Conservation (phyloP, 2,888 invertebrate genomes). For the Choristoneura rosaceana region DNA sequence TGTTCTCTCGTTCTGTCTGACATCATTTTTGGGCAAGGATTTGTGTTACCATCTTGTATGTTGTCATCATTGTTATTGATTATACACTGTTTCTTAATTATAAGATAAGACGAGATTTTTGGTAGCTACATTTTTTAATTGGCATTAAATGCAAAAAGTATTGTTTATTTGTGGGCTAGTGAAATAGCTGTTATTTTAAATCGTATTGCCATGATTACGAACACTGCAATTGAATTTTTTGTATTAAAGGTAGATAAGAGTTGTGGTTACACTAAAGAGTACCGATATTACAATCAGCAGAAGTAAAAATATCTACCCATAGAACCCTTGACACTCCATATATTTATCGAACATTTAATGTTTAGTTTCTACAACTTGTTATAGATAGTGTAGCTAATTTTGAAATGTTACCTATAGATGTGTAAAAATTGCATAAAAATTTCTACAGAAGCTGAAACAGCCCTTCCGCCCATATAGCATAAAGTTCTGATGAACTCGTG, state of each 20-base stretch:
- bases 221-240: neutral
- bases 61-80: conserved; percentile 3
- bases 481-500: neutral
- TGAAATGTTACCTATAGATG: neutral
- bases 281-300: too few species aligned
- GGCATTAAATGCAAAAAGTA: conserved; percentile 4
- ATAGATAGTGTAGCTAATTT: neutral
- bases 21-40: neutral
- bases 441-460: neutral
- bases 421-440: neutral
- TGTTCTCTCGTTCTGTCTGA: conserved; percentile 7
- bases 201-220: neutral
- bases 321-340: neutral
- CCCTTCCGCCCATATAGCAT: neutral
- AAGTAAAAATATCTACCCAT: too few species aligned
- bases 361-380: neutral
- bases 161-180: neutral
- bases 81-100: neutral
- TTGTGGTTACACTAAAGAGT: neutral
- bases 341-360: neutral
- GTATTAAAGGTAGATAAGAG: neutral
- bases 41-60: conserved; percentile 6
- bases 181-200: neutral
- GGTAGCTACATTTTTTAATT: neutral
- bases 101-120: conserved; percentile 3